Percentiles rank a stretch among this genome's conserved stretches.
Evolutionary conservation across 2,113 vertebrate species (phyloP).

Genomic region (Cichladusa arquata): DNA sequence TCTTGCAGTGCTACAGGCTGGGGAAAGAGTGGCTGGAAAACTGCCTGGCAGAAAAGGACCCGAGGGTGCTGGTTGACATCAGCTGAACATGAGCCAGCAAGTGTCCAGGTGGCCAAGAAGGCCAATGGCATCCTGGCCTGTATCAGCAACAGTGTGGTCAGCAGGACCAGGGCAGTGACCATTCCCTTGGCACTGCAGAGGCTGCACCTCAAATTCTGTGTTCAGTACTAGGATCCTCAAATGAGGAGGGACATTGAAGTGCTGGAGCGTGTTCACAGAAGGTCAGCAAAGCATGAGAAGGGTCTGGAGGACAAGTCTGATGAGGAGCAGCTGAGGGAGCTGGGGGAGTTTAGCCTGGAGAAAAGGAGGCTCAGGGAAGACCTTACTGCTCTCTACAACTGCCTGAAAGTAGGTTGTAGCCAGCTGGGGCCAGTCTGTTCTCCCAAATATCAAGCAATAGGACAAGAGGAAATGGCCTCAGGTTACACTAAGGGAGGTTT

Average conservation of each 20-base stretch:
- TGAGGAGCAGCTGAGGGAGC: background rate
- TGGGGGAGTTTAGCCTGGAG: background rate
- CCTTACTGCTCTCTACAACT: background rate
- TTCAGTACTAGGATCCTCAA: background rate
- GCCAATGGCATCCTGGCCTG: background rate
- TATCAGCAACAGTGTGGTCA: background rate
- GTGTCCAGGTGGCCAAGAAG: background rate
- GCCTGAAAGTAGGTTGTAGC: background rate
- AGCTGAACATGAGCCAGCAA: background rate
- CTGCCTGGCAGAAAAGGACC: background rate
- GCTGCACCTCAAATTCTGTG: background rate
- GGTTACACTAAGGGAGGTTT: background rate
- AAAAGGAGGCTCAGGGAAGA: background rate
- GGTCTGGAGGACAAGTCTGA: background rate
- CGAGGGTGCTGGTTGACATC: accelerated
- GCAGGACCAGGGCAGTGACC: background rate
- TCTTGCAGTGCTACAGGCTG: background rate
- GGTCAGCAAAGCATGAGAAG: background rate
- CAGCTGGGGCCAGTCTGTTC: background rate
- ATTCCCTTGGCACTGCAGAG: accelerated
- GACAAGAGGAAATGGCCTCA: background rate
- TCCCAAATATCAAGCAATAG: background rate
- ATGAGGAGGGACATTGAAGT: background rate
- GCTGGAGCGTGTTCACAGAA: background rate
- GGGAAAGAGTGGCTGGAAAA: background rate